Evolutionary conservation across 2,113 vertebrate species (phyloP).

Genomic region (Misgurnus mizolepis): DNA sequence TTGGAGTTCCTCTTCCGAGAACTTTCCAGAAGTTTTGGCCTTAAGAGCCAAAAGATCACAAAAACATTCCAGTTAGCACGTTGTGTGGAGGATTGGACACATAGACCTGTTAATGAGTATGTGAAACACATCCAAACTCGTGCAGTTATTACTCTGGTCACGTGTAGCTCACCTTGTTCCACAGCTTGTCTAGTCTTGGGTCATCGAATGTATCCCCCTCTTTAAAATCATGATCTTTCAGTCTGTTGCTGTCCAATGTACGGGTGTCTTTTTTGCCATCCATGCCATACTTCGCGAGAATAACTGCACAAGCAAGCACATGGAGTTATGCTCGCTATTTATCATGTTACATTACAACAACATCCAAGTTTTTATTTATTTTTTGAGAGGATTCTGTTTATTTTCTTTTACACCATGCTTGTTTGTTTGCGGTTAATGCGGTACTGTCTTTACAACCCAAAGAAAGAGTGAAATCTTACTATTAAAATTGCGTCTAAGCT

Average conservation of each 20-base stretch:
- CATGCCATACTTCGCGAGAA: conserved; percentile 91
- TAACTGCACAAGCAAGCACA: conserved; percentile 73
- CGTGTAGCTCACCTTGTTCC: conserved; percentile 85
- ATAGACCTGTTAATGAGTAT: neutral
- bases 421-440: neutral
- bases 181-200: conserved; percentile 91
- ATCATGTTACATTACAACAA: neutral
- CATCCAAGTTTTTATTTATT: too few species aligned
- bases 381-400: neutral
- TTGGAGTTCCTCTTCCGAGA: conserved; percentile 85
- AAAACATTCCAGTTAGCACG: neutral
- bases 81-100: neutral
- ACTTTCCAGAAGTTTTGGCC: conserved; percentile 93
- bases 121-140: neutral
- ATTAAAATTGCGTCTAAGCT: conserved; percentile 80
- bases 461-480: conserved; percentile 63
- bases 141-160: neutral
- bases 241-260: conserved; percentile 77
- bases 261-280: conserved; percentile 87
- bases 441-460: too few species aligned
- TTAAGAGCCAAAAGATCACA: conserved; percentile 54
- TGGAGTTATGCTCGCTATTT: neutral
- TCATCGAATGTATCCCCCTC: conserved; percentile 84
- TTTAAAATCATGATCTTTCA: conserved; percentile 76
- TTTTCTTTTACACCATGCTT: neutral